Evolutionary conservation across 2,888 invertebrate genomes (phyloP).

Genomic region (Eristalinus aeneus): DNA sequence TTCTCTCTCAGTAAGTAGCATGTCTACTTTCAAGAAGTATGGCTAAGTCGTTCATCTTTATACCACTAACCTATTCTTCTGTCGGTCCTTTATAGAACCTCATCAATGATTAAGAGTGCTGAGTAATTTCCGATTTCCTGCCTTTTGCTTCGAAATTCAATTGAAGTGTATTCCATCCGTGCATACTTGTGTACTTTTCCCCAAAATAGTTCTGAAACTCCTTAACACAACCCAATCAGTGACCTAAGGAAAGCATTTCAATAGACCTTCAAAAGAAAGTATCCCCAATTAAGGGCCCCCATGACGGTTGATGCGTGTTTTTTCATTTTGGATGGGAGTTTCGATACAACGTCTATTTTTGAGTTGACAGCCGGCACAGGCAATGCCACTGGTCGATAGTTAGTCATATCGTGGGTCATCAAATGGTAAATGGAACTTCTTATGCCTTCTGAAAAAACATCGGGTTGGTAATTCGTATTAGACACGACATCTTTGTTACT

Average conservation of each 20-base stretch:
- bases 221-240: neutral
- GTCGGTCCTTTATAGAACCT: too few relatives aligned
- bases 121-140: too few relatives aligned
- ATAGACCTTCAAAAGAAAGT: neutral
- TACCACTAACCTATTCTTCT: too few relatives aligned
- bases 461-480: slow-evolving; percentile 54
- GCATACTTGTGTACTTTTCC: too few relatives aligned
- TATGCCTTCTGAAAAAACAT: slow-evolving; percentile 8
- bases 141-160: too few relatives aligned
- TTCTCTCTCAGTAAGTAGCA: too few relatives aligned
- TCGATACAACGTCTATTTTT: neutral
- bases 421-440: slow-evolving; percentile 9
- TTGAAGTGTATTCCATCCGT: too few relatives aligned
- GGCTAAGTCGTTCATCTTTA: too few relatives aligned
- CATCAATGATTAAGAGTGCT: too few relatives aligned
- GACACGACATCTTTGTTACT: slow-evolving; percentile 55
- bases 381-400: neutral
- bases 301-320: neutral
- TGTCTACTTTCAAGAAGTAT: too few relatives aligned
- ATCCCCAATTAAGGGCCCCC: neutral
- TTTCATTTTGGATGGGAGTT: slow-evolving; percentile 1
- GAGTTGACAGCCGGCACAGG: neutral
- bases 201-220: neutral
- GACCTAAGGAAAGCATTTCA: slow-evolving; percentile 20
- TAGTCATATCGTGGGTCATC: slow-evolving; percentile 51